Evolutionary conservation across 2,113 vertebrate species (phyloP).

Genomic region (Podarcis cretensis): DNA sequence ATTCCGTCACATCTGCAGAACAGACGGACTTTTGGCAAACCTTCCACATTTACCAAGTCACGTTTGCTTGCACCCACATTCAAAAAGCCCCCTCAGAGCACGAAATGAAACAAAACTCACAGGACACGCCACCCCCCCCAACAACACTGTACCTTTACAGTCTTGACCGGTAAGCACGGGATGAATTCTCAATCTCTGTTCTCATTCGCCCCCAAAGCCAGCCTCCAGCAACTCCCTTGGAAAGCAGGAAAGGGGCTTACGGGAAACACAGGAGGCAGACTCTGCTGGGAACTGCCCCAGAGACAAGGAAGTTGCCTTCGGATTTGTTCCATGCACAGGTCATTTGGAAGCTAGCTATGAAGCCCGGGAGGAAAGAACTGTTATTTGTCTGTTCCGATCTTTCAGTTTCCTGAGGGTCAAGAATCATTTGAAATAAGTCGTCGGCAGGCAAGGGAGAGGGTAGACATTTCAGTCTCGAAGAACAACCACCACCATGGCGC

Average conservation of each 20-base stretch:
- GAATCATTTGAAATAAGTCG: background rate
- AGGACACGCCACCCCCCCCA: background rate
- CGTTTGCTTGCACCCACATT: background rate
- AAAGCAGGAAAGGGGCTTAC: conserved; percentile 11
- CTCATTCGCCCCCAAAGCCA: no score
- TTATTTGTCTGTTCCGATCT: background rate
- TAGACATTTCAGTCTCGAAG: no score
- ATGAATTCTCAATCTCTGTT: background rate
- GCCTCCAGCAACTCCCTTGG: background rate
- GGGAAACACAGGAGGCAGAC: background rate
- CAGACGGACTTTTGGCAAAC: background rate
- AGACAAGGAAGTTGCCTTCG: background rate
- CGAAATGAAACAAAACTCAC: background rate
- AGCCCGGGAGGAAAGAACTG: background rate
- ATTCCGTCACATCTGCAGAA: background rate
- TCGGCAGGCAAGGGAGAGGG: background rate
- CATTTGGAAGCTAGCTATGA: background rate
- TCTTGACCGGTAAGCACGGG: background rate
- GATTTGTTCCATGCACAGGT: background rate
- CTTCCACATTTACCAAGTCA: background rate
- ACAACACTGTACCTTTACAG: no score
- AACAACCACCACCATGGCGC: background rate
- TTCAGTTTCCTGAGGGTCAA: background rate
- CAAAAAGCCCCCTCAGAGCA: background rate
- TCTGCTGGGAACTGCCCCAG: background rate